These are phyloP conservation scores for Pristionchus fissidentatus DNA, from an alignment of 2,888 invertebrate genomes.

Conservation along the genomic window DNA sequence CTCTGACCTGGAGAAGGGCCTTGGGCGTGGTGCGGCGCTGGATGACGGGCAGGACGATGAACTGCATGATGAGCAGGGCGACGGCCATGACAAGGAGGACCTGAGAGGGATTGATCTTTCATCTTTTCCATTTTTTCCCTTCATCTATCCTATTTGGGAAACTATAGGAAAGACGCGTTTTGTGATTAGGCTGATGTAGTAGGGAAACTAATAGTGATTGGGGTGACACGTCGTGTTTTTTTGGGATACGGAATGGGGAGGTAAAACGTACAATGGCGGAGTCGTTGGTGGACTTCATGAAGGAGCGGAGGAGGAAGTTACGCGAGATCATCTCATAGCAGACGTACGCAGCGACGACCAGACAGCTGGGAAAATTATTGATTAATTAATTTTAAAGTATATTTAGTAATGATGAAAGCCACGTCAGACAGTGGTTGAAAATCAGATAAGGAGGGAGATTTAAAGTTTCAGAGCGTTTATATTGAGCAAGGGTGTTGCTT, in stretches of 20 bases:
- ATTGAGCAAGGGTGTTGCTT: not conserved
- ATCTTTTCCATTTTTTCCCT: not conserved
- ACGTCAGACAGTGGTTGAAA: not conserved
- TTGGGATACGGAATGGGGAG: not conserved
- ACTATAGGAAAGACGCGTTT: too few species aligned
- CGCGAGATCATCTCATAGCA: conserved; percentile 75
- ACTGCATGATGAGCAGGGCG: conserved; percentile 70
- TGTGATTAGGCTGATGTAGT: too few species aligned
- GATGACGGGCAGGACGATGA: conserved; percentile 72
- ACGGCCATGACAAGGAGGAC: conserved; percentile 73
- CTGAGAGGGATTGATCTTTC: not conserved
- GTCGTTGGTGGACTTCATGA: conserved; percentile 73
- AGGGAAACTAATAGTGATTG: not conserved
- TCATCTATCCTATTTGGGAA: not conserved
- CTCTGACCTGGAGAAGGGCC: conserved; percentile 60
- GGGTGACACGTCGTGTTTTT: not conserved
- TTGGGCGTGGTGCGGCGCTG: conserved; percentile 66
- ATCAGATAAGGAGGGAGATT: not conserved
- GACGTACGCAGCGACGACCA: conserved; percentile 73
- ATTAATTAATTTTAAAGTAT: not conserved
- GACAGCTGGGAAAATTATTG: conserved; percentile 53
- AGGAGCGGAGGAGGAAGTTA: conserved; percentile 74
- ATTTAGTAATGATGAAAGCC: not conserved
- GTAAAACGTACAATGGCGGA: conserved; percentile 61
- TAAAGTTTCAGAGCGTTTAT: not conserved